Conservation (phyloP, 2,888 invertebrate genomes). For the Lypha dubia region DNA sequence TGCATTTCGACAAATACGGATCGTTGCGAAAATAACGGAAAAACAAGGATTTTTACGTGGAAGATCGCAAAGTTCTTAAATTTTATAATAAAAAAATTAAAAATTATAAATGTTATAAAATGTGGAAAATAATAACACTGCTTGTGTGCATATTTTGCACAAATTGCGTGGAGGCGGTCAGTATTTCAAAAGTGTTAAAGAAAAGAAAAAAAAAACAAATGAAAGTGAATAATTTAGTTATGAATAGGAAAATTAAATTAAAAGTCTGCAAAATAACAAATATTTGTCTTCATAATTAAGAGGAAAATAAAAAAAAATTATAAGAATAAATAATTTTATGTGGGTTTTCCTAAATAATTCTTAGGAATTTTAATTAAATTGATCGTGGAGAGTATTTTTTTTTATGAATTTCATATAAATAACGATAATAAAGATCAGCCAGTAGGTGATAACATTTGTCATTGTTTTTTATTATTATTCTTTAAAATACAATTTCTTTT, state of each 20-base stretch:
- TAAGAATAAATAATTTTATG: not conserved
- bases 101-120: conserved; percentile 53
- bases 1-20: conserved; percentile 56
- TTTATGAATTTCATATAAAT: conserved; percentile 37
- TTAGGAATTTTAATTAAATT: conserved; percentile 41
- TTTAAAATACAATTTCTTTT: conserved; percentile 34
- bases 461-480: conserved; percentile 15
- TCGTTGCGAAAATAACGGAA: conserved; percentile 44
- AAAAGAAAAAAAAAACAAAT: not conserved
- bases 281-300: not conserved
- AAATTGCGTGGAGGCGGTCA: conserved; percentile 58
- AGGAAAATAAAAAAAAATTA: conserved; percentile 4
- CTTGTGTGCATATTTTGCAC: conserved; percentile 35
- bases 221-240: conserved; percentile 7
- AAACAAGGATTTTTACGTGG: conserved; percentile 35
- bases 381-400: conserved; percentile 8
- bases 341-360: conserved; percentile 33
- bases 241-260: conserved; percentile 32
- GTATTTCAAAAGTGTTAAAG: conserved; percentile 33
- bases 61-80: conserved; percentile 2
- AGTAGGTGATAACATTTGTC: conserved; percentile 65
- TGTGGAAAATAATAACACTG: conserved; percentile 43
- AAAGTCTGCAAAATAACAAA: not conserved
- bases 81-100: conserved; percentile 4
- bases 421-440: conserved; percentile 67